Conservation (phyloP, 2,888 invertebrate species). For the Cataglyphis albicans region DNA sequence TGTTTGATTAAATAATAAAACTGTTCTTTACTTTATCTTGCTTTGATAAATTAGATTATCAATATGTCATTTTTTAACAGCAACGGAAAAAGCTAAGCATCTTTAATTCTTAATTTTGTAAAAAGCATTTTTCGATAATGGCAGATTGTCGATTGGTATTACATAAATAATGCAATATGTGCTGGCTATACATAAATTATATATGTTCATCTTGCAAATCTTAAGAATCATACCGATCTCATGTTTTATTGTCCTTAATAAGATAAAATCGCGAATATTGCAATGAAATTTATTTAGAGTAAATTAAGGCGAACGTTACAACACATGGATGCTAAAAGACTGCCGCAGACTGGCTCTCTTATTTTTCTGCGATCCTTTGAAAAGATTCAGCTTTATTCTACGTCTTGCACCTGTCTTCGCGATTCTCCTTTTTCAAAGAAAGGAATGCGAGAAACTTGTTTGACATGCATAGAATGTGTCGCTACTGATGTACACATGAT, state of each 20-base stretch:
- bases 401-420: conserved; percentile 19
- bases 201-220: conserved; percentile 38
- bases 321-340: conserved; percentile 5
- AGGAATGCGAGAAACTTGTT: conserved; percentile 40
- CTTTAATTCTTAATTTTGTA: background rate
- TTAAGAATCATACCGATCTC: conserved; percentile 66
- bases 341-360: background rate
- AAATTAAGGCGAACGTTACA: conserved; percentile 9
- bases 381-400: conserved; percentile 30
- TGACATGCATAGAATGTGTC: conserved; percentile 25
- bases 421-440: conserved; percentile 36
- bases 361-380: conserved; percentile 5
- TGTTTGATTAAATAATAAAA: background rate
- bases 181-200: conserved; percentile 15
- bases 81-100: background rate
- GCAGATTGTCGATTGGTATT: conserved; percentile 62
- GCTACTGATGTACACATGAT: conserved; percentile 30
- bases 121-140: conserved; percentile 1
- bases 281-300: conserved; percentile 66
- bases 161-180: conserved; percentile 78
- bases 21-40: background rate
- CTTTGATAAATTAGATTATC: background rate
- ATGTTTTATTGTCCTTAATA: conserved; percentile 78
- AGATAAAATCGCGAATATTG: conserved; percentile 71
- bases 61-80: background rate